Evolutionary conservation across 2,797 vertebrate species (phyloP).

Genomic region (Sternarchorhynchus goeldii): DNA sequence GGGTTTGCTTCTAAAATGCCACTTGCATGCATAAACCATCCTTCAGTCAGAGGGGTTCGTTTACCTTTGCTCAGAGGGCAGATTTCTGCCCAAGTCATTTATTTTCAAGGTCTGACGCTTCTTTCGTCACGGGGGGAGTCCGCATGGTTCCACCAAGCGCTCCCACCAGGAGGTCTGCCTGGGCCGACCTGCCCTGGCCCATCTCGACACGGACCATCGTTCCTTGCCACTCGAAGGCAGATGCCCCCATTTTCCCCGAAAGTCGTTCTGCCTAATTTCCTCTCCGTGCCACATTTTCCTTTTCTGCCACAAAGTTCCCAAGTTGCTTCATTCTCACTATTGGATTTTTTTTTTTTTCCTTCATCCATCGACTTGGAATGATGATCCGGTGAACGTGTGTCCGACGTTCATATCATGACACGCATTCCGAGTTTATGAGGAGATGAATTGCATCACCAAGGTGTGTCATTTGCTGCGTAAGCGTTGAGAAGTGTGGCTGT

Average conservation of each 20-base stretch:
- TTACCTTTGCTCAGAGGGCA: conserved; percentile 14
- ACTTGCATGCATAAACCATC: neutral
- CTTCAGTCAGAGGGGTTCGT: conserved; percentile 10
- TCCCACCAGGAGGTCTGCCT: conserved; percentile 1
- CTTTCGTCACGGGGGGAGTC: conserved; percentile 40
- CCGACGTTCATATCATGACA: neutral
- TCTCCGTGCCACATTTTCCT: neutral
- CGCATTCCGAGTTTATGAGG: neutral
- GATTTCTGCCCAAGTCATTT: conserved; percentile 1
- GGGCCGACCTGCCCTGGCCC: neutral
- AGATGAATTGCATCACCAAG: neutral
- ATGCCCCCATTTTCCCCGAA: conserved; percentile 1
- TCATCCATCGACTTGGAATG: neutral
- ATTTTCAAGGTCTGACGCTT: conserved; percentile 21
- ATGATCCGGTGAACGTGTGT: neutral
- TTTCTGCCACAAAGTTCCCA: too few relatives aligned
- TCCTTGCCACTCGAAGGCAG: conserved; percentile 3
- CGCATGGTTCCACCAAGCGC: conserved; percentile 1
- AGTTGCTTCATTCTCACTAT: neutral
- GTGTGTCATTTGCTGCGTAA: neutral
- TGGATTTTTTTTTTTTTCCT: neutral
- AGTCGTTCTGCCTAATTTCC: neutral
- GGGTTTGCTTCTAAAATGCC: neutral
- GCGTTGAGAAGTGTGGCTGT: neutral
- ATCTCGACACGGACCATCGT: conserved; percentile 8